phyloP scores from a whole-genome alignment of 2,113 vertebrate species.

The Brevimyrus niger region DNA sequence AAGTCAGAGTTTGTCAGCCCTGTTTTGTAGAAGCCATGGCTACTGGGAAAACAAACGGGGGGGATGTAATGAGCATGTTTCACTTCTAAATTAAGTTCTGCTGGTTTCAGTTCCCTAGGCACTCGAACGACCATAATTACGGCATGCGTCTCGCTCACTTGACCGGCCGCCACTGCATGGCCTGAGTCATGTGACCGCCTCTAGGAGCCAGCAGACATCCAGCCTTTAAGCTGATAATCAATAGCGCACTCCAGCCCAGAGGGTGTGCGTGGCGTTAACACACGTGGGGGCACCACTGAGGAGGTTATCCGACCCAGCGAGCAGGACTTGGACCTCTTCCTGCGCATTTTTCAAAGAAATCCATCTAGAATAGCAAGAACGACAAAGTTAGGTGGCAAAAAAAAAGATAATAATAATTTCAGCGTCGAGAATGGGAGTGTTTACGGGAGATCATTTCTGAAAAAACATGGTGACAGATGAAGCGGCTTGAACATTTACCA shows the following conservation, averaged over 20 bases:
- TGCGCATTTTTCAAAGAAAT: not conserved
- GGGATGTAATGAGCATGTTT: constrained; percentile 60
- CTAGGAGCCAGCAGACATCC: constrained; percentile 86
- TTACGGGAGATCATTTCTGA: not conserved
- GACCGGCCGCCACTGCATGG: constrained; percentile 60
- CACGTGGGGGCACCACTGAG: not conserved
- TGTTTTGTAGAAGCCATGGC: not conserved
- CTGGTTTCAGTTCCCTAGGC: constrained; percentile 55
- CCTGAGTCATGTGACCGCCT: constrained; percentile 60
- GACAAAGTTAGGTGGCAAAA: not conserved
- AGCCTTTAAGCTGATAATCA: constrained; percentile 76
- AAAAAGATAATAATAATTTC: too few relatives aligned
- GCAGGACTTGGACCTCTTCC: not conserved
- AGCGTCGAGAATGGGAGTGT: not conserved
- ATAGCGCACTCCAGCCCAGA: constrained; percentile 59
- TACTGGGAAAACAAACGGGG: not conserved
- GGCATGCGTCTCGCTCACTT: constrained; percentile 77
- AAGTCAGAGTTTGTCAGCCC: not conserved
- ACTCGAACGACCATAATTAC: constrained; percentile 71
- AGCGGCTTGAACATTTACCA: not conserved
- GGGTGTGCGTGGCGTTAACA: not conserved
- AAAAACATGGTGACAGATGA: not conserved
- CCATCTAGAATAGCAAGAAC: not conserved
- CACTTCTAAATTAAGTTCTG: constrained; percentile 61
- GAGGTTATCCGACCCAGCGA: not conserved